Base-by-base conservation (phyloP, 2,797 vertebrate genomes). In the Buceros bicornis region DNA sequence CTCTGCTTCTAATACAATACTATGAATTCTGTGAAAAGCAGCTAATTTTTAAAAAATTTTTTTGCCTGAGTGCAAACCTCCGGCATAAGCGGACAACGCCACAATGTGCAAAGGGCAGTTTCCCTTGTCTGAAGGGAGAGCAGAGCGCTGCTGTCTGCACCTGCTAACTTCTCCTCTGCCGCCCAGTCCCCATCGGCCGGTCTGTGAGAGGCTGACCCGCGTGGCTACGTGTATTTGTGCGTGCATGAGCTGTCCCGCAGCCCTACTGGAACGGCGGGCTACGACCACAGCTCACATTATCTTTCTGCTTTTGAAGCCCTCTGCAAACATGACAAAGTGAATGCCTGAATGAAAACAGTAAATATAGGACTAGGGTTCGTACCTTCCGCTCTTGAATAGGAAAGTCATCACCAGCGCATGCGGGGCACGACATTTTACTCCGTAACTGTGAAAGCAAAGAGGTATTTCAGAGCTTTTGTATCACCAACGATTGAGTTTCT, bases 371-470 rank as follows among this genome's bases (percentile, higher is more conserved):
- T 3, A 8, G 43, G 6, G n/a, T 53, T n/a, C 1, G 2, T 98
- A 99, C 99, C 99, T 99, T 98, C 99, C 99, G 90, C 95, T 98
- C 97, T 97, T 99, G 97, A 99, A 99, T 5, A 99, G 98, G 96
- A 99, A 99, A 29, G 99, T 99, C 99, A 99, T 99, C 67, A 99
- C 99, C 88, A 99, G 97, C 17, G 99, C 99, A 4, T 99, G 99
- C 0, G 99, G 99, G 33, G 99, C 99, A 87, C 99, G 98, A 82
- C 99, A 99, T 98, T 99, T 99, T 47, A 98, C 99, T 94, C 99
- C 99, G 53, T 99, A 99, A 60, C 99, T 99, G 94, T 28, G 82
- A 91, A 92, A 94, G 31, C 0, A 1, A 72, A 80, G 5, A 79
- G 14, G 24, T 4, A n/a, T 4, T 13, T 16, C 31, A 79, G 0